phyloP scores from a whole-genome alignment of 2,797 vertebrate species.

The Hemitrygon akajei region DNA sequence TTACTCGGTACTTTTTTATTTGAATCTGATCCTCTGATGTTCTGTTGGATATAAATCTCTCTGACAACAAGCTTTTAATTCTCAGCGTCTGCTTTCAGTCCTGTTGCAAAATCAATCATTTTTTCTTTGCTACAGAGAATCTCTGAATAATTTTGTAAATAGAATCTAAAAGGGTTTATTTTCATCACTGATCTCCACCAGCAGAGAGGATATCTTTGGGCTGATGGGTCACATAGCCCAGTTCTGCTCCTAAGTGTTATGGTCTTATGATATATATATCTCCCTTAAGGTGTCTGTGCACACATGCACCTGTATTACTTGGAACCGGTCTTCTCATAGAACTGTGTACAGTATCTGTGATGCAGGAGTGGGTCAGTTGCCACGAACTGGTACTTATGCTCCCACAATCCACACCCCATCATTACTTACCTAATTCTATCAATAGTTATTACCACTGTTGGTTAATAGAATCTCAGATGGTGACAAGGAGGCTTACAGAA shows the following conservation, averaged over 20 bases:
- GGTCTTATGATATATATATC: too few species aligned
- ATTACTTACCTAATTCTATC: neutral
- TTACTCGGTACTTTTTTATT: constrained; percentile 1
- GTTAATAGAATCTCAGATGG: too few species aligned
- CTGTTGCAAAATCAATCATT: neutral
- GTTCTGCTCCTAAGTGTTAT: too few species aligned
- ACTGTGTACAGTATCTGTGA: neutral
- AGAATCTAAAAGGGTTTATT: neutral
- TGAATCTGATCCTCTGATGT: constrained; percentile 25
- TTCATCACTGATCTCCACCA: neutral
- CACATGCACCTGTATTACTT: neutral
- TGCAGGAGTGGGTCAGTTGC: neutral
- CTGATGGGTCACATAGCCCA: too few species aligned
- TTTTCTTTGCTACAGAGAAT: neutral
- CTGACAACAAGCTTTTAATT: neutral
- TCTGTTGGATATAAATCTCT: constrained; percentile 27
- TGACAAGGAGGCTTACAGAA: too few species aligned
- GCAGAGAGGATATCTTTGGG: neutral
- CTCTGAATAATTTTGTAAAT: neutral
- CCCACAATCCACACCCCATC: neutral
- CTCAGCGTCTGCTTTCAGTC: neutral
- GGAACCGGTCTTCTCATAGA: neutral
- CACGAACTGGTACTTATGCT: neutral
- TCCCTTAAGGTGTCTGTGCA: neutral
- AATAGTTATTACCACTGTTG: neutral